Evolutionary conservation across 2,888 invertebrate genomes (phyloP).

Genomic region (Agrypnus murinus): DNA sequence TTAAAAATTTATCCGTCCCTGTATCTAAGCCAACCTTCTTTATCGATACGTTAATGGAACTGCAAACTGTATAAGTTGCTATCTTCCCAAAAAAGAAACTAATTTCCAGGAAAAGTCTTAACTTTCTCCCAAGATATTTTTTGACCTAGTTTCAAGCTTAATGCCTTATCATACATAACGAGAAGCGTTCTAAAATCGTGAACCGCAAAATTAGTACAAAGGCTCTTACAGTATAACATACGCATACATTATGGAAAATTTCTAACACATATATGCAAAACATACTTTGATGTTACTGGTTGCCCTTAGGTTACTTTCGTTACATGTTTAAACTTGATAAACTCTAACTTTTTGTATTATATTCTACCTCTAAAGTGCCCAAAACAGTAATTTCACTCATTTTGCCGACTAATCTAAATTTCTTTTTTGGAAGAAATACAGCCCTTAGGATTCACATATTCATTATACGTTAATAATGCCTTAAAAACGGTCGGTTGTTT

Average conservation of each 20-base stretch:
- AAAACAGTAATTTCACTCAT: too few species aligned
- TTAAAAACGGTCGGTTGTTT: not conserved
- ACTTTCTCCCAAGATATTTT: slow-evolving; percentile 13
- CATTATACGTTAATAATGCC: too few species aligned
- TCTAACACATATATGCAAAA: slow-evolving; percentile 1
- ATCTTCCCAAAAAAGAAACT: slow-evolving; percentile 2
- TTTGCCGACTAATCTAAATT: too few species aligned
- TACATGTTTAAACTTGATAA: not conserved
- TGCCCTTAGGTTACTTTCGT: slow-evolving; percentile 4
- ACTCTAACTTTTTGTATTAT: not conserved
- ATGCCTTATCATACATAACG: slow-evolving; percentile 8
- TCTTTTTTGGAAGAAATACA: too few species aligned
- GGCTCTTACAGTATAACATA: not conserved
- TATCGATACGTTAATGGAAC: not conserved
- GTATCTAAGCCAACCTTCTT: not conserved
- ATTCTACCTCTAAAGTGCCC: too few species aligned
- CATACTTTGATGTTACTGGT: not conserved
- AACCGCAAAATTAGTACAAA: slow-evolving; percentile 23
- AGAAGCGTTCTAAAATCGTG: slow-evolving; percentile 12
- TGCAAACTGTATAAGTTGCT: not conserved
- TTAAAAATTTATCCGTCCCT: slow-evolving; percentile 14
- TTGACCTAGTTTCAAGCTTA: slow-evolving; percentile 7
- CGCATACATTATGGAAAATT: not conserved
- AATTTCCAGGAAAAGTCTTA: slow-evolving; percentile 5
- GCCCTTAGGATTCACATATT: too few species aligned